Conservation (phyloP, 2,888 invertebrate species). For the Dichetophora obliterata region DNA sequence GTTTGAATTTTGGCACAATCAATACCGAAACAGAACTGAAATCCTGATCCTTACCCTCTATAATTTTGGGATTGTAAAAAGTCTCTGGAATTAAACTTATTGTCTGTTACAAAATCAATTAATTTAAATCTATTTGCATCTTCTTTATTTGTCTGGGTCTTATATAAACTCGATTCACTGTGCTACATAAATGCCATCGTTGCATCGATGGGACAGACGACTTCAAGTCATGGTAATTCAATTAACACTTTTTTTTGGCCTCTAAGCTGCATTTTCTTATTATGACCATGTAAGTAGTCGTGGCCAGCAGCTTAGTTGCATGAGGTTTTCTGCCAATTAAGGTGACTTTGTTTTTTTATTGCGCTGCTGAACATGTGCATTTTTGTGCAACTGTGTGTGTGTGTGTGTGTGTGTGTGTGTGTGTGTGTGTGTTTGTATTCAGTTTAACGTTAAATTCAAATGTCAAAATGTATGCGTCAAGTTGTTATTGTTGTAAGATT, state of each 20-base stretch:
- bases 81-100: too few relatives aligned
- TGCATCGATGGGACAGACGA: too few relatives aligned
- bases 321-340: slow-evolving; percentile 9
- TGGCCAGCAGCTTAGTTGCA: neutral
- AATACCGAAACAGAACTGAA: too few relatives aligned
- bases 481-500: neutral
- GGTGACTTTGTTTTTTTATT: neutral
- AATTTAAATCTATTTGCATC: too few relatives aligned
- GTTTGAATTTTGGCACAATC: too few relatives aligned
- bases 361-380: neutral
- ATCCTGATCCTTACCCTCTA: too few relatives aligned
- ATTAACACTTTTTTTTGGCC: slow-evolving; percentile 14
- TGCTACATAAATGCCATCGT: too few relatives aligned
- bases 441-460: neutral
- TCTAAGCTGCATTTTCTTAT: neutral
- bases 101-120: too few relatives aligned
- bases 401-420: neutral
- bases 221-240: slow-evolving; percentile 16
- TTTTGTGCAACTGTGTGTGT: neutral
- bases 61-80: too few relatives aligned
- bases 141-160: too few relatives aligned
- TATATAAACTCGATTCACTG: too few relatives aligned
- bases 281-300: neutral
- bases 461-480: neutral
- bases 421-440: neutral